Evolutionary conservation across 2,888 invertebrate species (phyloP).

Genomic region (Tineola bisselliella): DNA sequence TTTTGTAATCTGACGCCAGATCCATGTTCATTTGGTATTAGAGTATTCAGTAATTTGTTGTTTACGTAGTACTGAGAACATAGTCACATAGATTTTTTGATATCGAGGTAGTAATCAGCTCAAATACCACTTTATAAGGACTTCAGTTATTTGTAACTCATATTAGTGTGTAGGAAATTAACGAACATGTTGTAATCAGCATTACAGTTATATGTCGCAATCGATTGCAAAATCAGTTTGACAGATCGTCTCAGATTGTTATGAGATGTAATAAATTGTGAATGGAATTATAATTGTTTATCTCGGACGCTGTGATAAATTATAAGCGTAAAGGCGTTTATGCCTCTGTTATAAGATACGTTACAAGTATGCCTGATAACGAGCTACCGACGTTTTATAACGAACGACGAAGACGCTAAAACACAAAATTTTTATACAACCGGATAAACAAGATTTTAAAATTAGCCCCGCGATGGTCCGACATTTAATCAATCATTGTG

Average conservation of each 20-base stretch:
- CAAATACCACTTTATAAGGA: background rate
- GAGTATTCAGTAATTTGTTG: background rate
- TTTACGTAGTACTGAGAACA: background rate
- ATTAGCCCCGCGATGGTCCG: background rate
- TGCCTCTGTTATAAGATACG: slow-evolving; percentile 24
- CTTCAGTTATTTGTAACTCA: background rate
- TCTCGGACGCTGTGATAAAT: slow-evolving; percentile 29
- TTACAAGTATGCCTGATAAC: slow-evolving; percentile 10
- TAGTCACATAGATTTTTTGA: background rate
- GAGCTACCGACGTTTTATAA: slow-evolving; percentile 8
- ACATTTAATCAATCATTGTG: slow-evolving; percentile 42
- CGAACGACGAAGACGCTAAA: slow-evolving; percentile 4
- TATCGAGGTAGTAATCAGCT: background rate
- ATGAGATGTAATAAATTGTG: slow-evolving; percentile 24
- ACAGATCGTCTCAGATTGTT: slow-evolving; percentile 40
- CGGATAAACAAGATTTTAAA: slow-evolving; percentile 9
- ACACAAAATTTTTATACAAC: background rate
- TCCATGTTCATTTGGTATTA: slow-evolving; percentile 6
- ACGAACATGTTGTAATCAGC: background rate
- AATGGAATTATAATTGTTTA: slow-evolving; percentile 12
- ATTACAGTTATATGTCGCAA: slow-evolving; percentile 15
- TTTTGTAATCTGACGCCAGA: background rate
- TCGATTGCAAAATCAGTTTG: slow-evolving; percentile 37
- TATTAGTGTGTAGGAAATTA: background rate
- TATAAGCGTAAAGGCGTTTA: slow-evolving; percentile 32